Base-by-base conservation (phyloP, 2,113 vertebrate genomes). In the Emydura subglobosa region DNA sequence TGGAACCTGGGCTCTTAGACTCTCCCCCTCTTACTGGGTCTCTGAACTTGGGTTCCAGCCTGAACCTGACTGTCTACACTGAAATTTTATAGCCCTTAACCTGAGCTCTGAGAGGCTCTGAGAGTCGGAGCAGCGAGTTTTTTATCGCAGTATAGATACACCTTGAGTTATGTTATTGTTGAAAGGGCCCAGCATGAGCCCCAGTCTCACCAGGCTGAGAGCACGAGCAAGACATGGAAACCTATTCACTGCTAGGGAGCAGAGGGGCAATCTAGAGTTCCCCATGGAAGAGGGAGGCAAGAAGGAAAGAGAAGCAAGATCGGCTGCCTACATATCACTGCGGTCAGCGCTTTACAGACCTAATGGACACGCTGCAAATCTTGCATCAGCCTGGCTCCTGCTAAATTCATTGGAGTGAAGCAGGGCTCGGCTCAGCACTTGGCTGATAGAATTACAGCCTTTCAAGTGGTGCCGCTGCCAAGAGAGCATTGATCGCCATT, bases 361-460 rank as follows among this genome's bases (percentile, higher is more conserved):
- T 0, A 1, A 34, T 17, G 8, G n/a, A 4, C 0, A 0, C 3
- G 72, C 68, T 53, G 44, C 78, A 89, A 61, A 76, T 54, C 21
- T 76, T 31, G 8, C 47, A n/a, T 42, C 0, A 0, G 61, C 80
- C 0, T 1, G n/a, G 42, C 44, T 39, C 55, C 44, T 78, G 59
- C 39, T 57, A 14, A 86, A 82, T 44, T 86, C 79, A 39, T 39
- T 51, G 19, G 44, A 85, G 68, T n/a, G 68, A 88, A 51, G 5
- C 44, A 8, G 14, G 2, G 7, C 42, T 57, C 6, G 0, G n/a
- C 49, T 59, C 54, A 22, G 3, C 0, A 0, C 59, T 65, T 49
- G 22, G 39, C 79, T 39, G 53, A 10, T 78, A 68, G 50, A 76
- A 72, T 3, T 10, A 8, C 65, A 79, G 7, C 19, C 12, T 44